Conservation (phyloP, 2,113 vertebrate genomes). For the Siniperca chuatsi region DNA sequence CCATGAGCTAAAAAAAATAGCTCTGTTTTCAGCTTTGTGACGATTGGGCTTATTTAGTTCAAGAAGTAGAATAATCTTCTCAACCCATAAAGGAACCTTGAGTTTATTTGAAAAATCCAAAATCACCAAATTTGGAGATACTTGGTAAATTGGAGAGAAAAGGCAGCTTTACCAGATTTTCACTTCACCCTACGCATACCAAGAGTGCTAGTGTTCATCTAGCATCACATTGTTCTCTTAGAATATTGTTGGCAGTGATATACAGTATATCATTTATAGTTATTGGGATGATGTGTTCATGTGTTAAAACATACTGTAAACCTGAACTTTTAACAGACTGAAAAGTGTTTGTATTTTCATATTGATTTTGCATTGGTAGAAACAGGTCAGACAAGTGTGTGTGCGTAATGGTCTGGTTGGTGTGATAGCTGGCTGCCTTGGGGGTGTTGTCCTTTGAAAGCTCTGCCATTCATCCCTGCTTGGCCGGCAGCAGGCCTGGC, state of each 20-base stretch:
- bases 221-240: not conserved
- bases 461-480: conserved; percentile 44
- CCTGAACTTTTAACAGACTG: not conserved
- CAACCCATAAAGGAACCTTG: not conserved
- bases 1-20: no score
- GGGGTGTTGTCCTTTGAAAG: conserved; percentile 63
- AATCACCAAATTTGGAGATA: not conserved
- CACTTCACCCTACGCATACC: not conserved
- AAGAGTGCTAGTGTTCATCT: not conserved
- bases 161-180: not conserved
- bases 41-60: no score
- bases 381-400: conserved; percentile 33
- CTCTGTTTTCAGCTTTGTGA: no score
- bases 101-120: not conserved
- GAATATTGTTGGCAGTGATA: not conserved
- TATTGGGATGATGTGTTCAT: not conserved
- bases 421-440: conserved; percentile 46
- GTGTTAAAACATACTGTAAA: not conserved
- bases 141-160: not conserved
- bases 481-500: conserved; percentile 56
- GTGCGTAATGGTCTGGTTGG: not conserved
- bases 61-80: not conserved
- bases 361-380: conserved; percentile 32
- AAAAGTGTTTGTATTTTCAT: conserved; percentile 10
- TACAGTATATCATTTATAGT: not conserved